A percentile compares a stretch with the other conserved stretches of the same genome.
These are phyloP conservation scores for Syngnathus scovelli DNA, from an alignment of 2,113 vertebrate species.

Conservation along the genomic window DNA sequence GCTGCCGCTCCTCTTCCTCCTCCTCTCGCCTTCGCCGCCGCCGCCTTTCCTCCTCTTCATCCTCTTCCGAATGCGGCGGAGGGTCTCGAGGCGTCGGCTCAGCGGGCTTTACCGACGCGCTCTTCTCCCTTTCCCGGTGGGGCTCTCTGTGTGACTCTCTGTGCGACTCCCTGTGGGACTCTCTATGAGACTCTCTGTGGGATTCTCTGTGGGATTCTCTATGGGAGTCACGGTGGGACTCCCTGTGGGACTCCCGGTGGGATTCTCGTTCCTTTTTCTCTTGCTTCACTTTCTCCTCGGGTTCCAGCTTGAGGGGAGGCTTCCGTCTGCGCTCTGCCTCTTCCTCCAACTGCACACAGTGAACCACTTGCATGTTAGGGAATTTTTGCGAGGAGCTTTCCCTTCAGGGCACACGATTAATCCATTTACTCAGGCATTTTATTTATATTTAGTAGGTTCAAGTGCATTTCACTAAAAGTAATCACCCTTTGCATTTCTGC, in stretches of 20 bases:
- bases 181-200: background rate
- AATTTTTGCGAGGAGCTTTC: background rate
- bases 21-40: constrained; percentile 62
- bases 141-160: background rate
- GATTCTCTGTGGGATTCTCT: background rate
- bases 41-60: constrained; percentile 85
- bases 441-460: background rate
- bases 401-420: background rate
- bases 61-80: constrained; percentile 74
- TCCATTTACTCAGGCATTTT: background rate
- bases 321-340: constrained; percentile 90
- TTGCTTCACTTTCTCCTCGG: constrained; percentile 82
- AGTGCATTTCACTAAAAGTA: no score
- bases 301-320: constrained; percentile 86
- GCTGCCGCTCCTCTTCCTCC: constrained; percentile 74
- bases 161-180: background rate
- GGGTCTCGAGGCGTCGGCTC: constrained; percentile 67
- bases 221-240: background rate
- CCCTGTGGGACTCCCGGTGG: constrained; percentile 58
- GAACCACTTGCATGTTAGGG: background rate
- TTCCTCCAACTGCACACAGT: constrained; percentile 84
- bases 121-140: constrained; percentile 65
- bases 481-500: constrained; percentile 92
- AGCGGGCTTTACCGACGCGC: constrained; percentile 56
- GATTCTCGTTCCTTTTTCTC: constrained; percentile 42